Conservation (phyloP, 2,797 vertebrate genomes). For the Thunnus albacares region DNA sequence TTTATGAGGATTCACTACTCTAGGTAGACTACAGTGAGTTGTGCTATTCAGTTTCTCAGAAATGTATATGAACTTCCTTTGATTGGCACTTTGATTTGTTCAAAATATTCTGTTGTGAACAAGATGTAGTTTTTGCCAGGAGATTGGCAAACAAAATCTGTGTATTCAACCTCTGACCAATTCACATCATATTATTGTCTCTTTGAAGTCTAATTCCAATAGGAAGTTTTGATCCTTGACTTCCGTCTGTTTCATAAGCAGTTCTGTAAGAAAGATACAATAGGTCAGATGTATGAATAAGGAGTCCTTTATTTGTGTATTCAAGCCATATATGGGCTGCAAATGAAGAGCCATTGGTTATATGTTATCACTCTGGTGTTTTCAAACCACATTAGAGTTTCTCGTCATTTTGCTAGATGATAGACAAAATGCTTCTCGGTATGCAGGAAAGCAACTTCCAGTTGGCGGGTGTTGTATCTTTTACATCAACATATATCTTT, state of each 20-base stretch:
- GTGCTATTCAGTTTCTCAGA: too few species aligned
- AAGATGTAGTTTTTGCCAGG: too few species aligned
- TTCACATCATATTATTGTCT: background rate
- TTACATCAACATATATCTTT: conserved; percentile 8
- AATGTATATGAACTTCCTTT: too few species aligned
- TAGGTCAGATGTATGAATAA: conserved; percentile 42
- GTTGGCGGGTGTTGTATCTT: background rate
- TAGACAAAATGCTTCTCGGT: conserved; percentile 54
- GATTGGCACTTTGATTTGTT: too few species aligned
- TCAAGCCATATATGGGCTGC: conserved; percentile 35
- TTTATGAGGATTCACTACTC: too few species aligned
- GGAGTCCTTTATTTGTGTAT: background rate
- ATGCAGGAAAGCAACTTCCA: conserved; percentile 60
- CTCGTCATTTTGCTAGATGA: conserved; percentile 46
- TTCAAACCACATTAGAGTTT: conserved; percentile 55
- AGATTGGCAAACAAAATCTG: too few species aligned
- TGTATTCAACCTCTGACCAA: background rate
- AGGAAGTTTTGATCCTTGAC: background rate
- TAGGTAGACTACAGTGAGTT: too few species aligned
- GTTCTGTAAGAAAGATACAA: background rate
- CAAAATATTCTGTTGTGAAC: too few species aligned
- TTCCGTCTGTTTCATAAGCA: background rate
- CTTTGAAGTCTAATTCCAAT: background rate
- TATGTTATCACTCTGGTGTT: conserved; percentile 20
- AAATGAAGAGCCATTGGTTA: background rate